These are phyloP conservation scores for Anoplolepis gracilipes DNA, from an alignment of 1,140 invertebrate genomes.

Conservation along the genomic window DNA sequence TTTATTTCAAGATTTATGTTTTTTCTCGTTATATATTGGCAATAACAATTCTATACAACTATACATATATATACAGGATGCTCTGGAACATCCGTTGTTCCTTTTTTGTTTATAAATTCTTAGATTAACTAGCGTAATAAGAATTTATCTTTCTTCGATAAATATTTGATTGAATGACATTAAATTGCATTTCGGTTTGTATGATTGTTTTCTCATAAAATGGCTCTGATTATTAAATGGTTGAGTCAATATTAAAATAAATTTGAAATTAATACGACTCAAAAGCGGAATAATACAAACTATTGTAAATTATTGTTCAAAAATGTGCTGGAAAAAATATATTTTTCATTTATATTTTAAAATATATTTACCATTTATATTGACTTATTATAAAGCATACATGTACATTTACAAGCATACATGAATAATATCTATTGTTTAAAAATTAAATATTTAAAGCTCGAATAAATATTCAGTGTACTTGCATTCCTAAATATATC, in stretches of 20 bases:
- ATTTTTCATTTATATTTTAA: not conserved
- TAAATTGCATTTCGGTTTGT: not conserved
- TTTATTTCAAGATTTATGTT: slow-evolving; percentile 71
- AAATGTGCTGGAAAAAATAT: not conserved
- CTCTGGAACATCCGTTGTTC: not conserved
- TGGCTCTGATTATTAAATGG: not conserved
- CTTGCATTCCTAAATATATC: not conserved
- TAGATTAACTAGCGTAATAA: not conserved
- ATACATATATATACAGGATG: slow-evolving; percentile 49
- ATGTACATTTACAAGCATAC: no score
- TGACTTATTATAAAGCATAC: not conserved
- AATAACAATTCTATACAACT: slow-evolving; percentile 57
- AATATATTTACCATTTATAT: not conserved
- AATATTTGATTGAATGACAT: not conserved
- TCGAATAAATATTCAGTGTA: not conserved
- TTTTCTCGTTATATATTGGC: slow-evolving; percentile 35
- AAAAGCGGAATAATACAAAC: not conserved
- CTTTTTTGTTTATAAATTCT: not conserved
- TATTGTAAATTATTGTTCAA: not conserved
- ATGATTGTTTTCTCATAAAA: not conserved
- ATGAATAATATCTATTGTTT: slow-evolving; percentile 4
- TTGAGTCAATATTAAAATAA: not conserved
- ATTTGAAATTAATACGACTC: not conserved
- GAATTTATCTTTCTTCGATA: not conserved
- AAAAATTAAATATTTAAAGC: not conserved